A percentile compares a stretch with the other conserved stretches of the same genome.
Evolutionary conservation across 2,888 invertebrate species (phyloP).

Genomic region (Ectobius pallidus): DNA sequence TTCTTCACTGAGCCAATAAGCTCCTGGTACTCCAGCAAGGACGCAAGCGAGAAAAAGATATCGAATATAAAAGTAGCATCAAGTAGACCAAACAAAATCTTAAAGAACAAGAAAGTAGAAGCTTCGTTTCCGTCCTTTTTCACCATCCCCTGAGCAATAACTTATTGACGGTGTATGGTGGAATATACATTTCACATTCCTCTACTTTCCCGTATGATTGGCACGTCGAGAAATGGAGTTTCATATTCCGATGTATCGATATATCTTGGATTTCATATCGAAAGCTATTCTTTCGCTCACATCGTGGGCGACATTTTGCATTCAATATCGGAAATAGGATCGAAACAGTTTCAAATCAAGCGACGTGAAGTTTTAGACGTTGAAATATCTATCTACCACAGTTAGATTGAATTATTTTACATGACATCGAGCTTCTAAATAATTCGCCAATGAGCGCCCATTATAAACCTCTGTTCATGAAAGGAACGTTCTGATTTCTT

Average conservation of each 20-base stretch:
- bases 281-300: too few species aligned
- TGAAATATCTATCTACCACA: too few species aligned
- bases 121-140: not conserved
- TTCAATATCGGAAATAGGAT: too few species aligned
- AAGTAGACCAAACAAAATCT: not conserved
- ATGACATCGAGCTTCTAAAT: too few species aligned
- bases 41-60: not conserved
- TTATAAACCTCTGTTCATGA: too few species aligned
- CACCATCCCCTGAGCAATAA: not conserved
- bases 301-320: too few species aligned
- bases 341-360: too few species aligned
- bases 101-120: not conserved
- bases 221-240: not conserved
- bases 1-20: constrained; percentile 10
- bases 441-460: too few species aligned
- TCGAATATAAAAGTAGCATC: not conserved
- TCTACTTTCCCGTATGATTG: not conserved
- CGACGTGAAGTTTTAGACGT: too few species aligned
- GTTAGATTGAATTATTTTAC: too few species aligned
- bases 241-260: not conserved
- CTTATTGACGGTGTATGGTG: not conserved
- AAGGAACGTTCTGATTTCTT: too few species aligned
- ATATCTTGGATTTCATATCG: not conserved
- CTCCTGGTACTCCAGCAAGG: not conserved
- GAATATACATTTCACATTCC: not conserved